phyloP scores from a whole-genome alignment of 2,797 vertebrate genomes.

The Scolopax rusticola region DNA sequence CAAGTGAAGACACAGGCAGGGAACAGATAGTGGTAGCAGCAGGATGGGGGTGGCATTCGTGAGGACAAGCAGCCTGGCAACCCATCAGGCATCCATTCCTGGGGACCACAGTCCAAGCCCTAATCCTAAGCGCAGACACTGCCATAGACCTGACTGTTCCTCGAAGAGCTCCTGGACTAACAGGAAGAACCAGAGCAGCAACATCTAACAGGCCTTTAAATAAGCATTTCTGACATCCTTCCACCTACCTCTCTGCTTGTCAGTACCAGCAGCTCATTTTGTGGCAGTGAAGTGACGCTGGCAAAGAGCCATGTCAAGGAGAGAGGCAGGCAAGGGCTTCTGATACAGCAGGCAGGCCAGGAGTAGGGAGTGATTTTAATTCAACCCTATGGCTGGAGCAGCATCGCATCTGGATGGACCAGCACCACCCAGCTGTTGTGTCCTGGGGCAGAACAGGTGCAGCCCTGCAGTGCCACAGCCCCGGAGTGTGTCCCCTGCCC shows the following conservation, averaged over 20 bases:
- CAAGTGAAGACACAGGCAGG: fast-evolving
- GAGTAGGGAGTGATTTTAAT: background rate
- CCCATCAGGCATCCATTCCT: background rate
- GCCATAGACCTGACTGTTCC: background rate
- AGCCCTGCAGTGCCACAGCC: background rate
- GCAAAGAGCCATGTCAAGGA: background rate
- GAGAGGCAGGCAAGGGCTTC: background rate
- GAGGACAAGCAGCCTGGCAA: fast-evolving
- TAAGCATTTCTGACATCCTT: background rate
- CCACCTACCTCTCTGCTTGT: background rate
- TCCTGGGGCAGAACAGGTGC: background rate
- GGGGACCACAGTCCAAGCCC: background rate
- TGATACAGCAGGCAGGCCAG: background rate
- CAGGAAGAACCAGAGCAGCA: slow-evolving; percentile 27
- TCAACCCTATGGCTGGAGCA: background rate
- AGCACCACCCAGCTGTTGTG: background rate
- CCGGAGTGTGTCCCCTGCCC: background rate
- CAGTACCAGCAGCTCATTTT: background rate
- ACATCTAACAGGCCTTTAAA: background rate
- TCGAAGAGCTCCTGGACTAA: background rate
- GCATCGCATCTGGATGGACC: background rate
- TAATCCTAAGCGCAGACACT: background rate
- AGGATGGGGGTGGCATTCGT: fast-evolving
- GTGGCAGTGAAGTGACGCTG: background rate
- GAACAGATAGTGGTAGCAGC: fast-evolving